Percentiles rank a stretch among this genome's conserved stretches.
These are phyloP conservation scores for Mobula birostris DNA, from an alignment of 2,113 vertebrate species.

Conservation along the genomic window DNA sequence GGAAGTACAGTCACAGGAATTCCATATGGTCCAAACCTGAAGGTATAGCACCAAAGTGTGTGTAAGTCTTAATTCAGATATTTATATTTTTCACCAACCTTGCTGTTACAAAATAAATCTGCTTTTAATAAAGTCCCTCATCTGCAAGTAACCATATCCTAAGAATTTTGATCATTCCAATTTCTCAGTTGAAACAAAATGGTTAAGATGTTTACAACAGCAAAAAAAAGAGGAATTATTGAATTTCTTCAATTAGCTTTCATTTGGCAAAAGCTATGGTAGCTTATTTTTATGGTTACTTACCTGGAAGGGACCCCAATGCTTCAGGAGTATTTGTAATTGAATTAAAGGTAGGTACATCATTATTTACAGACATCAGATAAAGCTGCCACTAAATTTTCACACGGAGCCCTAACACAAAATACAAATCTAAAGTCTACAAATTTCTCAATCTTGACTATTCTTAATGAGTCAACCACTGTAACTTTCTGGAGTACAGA, in stretches of 20 bases:
- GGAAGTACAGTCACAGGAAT: conserved; percentile 94
- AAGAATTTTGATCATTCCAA: not conserved
- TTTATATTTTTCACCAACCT: conserved; percentile 22
- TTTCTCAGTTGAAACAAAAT: not conserved
- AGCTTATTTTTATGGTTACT: not conserved
- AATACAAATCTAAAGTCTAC: not conserved
- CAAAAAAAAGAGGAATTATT: no score
- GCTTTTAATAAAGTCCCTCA: not conserved
- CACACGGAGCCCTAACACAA: not conserved
- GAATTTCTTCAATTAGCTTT: not conserved
- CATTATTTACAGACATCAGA: not conserved
- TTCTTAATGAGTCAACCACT: no score
- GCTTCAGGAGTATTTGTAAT: not conserved
- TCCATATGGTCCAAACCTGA: conserved; percentile 91
- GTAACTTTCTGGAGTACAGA: no score
- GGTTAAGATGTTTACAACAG: not conserved
- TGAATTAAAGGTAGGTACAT: not conserved
- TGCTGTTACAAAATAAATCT: not conserved
- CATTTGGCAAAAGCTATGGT: not conserved
- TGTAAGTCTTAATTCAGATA: conserved; percentile 4
- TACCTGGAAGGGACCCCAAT: not conserved
- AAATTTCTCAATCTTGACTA: no score
- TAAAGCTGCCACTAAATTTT: not conserved
- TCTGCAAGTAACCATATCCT: not conserved
- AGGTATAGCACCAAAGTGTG: conserved; percentile 39